phyloP scores from a whole-genome alignment of 64 coral and sea anemone genomes.

The Pachyseris speciosa region DNA sequence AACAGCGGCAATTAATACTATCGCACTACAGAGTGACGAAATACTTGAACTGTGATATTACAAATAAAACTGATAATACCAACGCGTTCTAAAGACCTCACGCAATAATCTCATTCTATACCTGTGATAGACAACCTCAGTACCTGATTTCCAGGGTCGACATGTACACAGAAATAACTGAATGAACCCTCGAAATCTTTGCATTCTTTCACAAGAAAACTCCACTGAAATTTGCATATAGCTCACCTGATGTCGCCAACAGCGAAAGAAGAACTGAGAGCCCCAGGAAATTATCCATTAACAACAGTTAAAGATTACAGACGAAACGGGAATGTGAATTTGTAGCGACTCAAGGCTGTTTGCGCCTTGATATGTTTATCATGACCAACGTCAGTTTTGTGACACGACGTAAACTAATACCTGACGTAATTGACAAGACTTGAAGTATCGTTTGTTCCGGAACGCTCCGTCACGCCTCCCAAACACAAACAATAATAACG shows the following conservation, averaged over 20 bases:
- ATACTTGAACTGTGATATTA: no score
- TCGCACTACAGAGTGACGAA: no score
- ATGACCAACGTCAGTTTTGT: not conserved
- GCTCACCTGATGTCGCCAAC: not conserved
- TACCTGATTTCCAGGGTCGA: not conserved
- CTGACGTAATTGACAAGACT: conserved; percentile 1
- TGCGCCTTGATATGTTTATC: not conserved
- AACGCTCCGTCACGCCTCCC: not conserved
- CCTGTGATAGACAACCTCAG: not conserved
- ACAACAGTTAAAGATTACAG: not conserved
- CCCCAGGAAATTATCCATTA: conserved; percentile 8
- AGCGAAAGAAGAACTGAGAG: not conserved
- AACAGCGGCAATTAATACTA: no score
- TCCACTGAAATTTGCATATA: not conserved
- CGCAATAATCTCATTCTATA: no score
- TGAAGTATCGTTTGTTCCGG: not conserved
- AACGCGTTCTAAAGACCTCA: no score
- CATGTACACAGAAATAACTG: not conserved
- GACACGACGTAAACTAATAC: not conserved
- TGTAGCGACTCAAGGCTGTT: not conserved
- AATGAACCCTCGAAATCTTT: not conserved
- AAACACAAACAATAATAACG: not conserved
- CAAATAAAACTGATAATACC: no score
- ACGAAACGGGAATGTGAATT: not conserved
- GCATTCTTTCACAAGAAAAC: not conserved